These are phyloP conservation scores for Rhagoletis zephyria DNA, from an alignment of 1,140 invertebrate species.

Conservation along the genomic window DNA sequence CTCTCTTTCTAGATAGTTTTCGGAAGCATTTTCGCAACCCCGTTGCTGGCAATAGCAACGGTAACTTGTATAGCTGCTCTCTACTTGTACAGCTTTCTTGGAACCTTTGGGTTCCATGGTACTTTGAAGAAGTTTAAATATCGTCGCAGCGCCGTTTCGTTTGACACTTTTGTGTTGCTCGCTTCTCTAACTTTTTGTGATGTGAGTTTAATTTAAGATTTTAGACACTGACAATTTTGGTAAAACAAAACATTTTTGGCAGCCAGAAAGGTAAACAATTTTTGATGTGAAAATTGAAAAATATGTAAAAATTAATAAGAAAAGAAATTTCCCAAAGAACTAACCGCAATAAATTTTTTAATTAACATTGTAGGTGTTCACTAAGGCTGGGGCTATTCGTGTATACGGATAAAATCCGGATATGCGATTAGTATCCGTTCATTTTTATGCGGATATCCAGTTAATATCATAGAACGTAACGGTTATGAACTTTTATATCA, in stretches of 20 bases:
- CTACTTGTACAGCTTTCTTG: background rate
- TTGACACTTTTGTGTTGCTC: background rate
- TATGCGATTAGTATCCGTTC: no score
- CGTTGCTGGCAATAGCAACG: conserved; percentile 7
- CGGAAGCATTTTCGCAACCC: background rate
- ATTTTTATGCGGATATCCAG: no score
- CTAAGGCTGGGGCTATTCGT: no score
- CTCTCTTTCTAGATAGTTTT: background rate
- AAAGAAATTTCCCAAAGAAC: no score
- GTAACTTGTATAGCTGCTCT: background rate
- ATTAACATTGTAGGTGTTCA: no score
- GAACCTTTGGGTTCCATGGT: background rate
- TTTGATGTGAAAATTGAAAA: background rate
- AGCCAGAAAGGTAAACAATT: background rate
- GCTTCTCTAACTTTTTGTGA: background rate
- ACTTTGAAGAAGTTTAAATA: background rate
- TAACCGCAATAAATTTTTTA: no score
- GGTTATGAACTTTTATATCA: no score
- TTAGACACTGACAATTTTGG: conserved; percentile 14
- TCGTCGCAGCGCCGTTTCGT: background rate
- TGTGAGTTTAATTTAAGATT: conserved; percentile 21
- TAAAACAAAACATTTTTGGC: conserved; percentile 29
- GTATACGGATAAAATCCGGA: no score
- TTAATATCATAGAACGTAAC: no score
- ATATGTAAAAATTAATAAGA: background rate